Percentiles rank a stretch among this genome's conserved stretches.
These are phyloP conservation scores for Panurus biarmicus DNA, from an alignment of 2,113 vertebrate species.

Conservation along the genomic window DNA sequence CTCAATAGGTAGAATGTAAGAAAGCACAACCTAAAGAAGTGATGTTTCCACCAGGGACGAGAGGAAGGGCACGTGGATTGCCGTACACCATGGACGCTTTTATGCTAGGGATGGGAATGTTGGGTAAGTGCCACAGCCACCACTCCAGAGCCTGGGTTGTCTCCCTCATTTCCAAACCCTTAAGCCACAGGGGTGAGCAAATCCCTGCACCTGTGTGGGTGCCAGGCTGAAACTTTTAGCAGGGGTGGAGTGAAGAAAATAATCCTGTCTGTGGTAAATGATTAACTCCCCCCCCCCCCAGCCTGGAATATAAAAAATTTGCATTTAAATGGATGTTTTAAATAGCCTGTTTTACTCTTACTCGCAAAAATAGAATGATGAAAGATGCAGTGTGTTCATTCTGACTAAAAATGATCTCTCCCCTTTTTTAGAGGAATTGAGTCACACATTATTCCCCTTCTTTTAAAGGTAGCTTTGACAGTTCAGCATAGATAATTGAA, in stretches of 20 bases:
- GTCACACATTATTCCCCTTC: slow-evolving; percentile 75
- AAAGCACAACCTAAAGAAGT: slow-evolving; percentile 99
- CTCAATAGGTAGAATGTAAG: slow-evolving; percentile 99
- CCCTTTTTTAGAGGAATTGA: slow-evolving; percentile 75
- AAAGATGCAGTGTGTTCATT: slow-evolving; percentile 76
- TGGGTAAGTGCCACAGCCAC: slow-evolving; percentile 81
- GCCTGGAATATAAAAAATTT: slow-evolving; percentile 73
- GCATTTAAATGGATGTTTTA: slow-evolving; percentile 83
- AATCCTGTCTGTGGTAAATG: slow-evolving; percentile 69
- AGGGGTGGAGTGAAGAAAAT: slow-evolving; percentile 33
- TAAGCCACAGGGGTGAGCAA: background rate
- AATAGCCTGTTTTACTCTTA: slow-evolving; percentile 76
- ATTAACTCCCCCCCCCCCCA: slow-evolving; percentile 48
- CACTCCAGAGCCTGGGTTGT: background rate
- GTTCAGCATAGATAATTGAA: slow-evolving; percentile 75
- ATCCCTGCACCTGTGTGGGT: background rate
- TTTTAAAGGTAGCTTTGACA: slow-evolving; percentile 78
- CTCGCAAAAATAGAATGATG: slow-evolving; percentile 73
- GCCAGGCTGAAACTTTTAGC: background rate
- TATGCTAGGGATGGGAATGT: slow-evolving; percentile 98
- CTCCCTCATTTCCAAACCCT: background rate
- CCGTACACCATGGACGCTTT: slow-evolving; percentile 98
- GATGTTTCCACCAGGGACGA: slow-evolving; percentile 96
- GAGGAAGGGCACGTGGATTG: slow-evolving; percentile 89
- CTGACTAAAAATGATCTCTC: slow-evolving; percentile 76